These are phyloP conservation scores for Odocoileus virginianus DNA, from an alignment of 2,113 vertebrate genomes.

Conservation along the genomic window DNA sequence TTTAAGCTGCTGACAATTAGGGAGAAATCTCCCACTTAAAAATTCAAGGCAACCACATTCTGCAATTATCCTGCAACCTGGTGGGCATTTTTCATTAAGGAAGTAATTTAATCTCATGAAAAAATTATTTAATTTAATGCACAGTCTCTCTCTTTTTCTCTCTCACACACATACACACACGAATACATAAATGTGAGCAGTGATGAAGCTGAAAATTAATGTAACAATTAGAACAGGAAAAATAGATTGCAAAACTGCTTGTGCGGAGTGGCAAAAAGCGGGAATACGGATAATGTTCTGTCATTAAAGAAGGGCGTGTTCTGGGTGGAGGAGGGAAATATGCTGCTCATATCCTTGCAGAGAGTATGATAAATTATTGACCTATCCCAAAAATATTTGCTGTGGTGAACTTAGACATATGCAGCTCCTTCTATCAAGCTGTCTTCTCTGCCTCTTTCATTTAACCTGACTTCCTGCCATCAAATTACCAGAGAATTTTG, in stretches of 20 bases:
- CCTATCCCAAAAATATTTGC: background rate
- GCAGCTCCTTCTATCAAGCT: background rate
- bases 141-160: background rate
- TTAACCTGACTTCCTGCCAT: background rate
- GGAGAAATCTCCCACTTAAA: slow-evolving; percentile 34
- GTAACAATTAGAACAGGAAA: background rate
- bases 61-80: slow-evolving; percentile 7
- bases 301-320: background rate
- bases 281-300: background rate
- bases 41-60: slow-evolving; percentile 31
- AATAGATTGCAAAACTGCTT: background rate
- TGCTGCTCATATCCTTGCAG: background rate
- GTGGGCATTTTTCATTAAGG: slow-evolving; percentile 48
- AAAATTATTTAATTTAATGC: slow-evolving; percentile 35
- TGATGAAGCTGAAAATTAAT: background rate
- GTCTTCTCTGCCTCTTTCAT: background rate
- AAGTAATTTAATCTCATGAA: slow-evolving; percentile 49
- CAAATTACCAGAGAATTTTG: background rate
- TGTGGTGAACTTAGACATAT: background rate
- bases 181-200: background rate
- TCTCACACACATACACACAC: background rate
- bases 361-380: background rate
- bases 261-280: background rate
- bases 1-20: background rate
- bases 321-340: background rate